Evolutionary conservation across 2,797 vertebrate genomes (phyloP).

Genomic region (Macropus fuliginosus): DNA sequence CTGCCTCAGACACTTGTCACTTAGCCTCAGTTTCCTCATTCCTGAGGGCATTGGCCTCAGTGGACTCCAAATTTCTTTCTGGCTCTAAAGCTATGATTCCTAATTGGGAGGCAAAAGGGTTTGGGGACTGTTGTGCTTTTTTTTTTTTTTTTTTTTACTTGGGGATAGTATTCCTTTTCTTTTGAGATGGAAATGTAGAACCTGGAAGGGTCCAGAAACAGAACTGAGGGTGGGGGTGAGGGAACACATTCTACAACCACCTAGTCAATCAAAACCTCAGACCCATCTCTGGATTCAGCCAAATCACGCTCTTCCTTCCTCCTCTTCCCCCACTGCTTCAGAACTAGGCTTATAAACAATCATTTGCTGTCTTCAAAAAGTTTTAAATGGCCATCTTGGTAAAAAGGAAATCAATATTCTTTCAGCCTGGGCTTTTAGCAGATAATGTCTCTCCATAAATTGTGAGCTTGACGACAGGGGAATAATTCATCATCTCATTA

Average conservation of each 20-base stretch:
- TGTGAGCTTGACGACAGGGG: slow-evolving; percentile 61
- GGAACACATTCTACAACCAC: not conserved
- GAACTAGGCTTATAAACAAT: slow-evolving; percentile 70
- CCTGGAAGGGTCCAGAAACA: not conserved
- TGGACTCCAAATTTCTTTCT: not conserved
- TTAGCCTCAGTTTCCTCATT: not conserved
- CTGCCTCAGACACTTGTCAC: not conserved
- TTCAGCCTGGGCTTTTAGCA: slow-evolving; percentile 65
- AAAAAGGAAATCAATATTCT: slow-evolving; percentile 75
- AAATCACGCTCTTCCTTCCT: not conserved
- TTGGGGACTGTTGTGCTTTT: no score
- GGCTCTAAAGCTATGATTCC: not conserved
- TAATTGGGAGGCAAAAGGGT: not conserved
- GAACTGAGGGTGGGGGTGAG: not conserved
- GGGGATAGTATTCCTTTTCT: not conserved
- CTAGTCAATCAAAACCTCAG: not conserved
- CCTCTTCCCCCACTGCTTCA: not conserved
- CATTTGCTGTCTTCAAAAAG: slow-evolving; percentile 70
- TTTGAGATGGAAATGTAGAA: not conserved
- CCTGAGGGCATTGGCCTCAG: not conserved
- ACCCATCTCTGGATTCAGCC: not conserved
- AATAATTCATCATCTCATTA: slow-evolving; percentile 82
- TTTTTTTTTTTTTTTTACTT: not conserved
- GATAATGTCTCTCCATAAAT: slow-evolving; percentile 79
- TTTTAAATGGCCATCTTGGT: slow-evolving; percentile 67